These are phyloP conservation scores for Brachyalestes nurse DNA, from an alignment of 2,797 vertebrate genomes.

Conservation along the genomic window DNA sequence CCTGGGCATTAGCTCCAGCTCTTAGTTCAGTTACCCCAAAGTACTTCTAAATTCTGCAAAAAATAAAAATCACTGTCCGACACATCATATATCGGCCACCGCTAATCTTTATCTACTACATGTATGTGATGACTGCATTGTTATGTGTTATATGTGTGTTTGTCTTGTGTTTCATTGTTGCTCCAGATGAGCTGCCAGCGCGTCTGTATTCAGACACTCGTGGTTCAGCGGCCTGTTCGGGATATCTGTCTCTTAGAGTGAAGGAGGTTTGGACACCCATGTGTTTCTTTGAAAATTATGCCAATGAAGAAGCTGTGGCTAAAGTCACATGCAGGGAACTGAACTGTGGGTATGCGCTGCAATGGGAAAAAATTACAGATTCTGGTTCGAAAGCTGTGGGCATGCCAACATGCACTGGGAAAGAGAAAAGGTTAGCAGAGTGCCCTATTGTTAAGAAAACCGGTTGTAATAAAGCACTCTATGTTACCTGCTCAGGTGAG, in stretches of 20 bases:
- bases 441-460: conserved; percentile 18
- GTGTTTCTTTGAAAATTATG: conserved; percentile 21
- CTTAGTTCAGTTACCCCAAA: no score
- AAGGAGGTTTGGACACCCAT: conserved; percentile 40
- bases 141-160: background rate
- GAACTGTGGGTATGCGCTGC: conserved; percentile 45
- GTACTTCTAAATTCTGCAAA: no score
- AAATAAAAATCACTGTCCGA: no score
- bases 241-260: conserved; percentile 40
- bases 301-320: background rate
- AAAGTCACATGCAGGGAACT: conserved; percentile 50
- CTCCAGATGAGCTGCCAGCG: conserved; percentile 50
- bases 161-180: background rate
- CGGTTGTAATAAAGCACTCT: background rate
- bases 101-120: no score
- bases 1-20: no score
- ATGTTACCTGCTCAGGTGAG: conserved; percentile 58
- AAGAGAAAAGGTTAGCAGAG: conserved; percentile 46
- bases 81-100: no score
- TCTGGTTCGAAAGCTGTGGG: no score
- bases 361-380: background rate
- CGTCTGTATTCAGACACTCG: conserved; percentile 21
- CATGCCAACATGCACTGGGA: conserved; percentile 47
- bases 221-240: conserved; percentile 28
- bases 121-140: no score